A percentile compares a stretch with the other conserved stretches of the same genome.
phyloP scores from a whole-genome alignment of 2,888 invertebrate genomes.

The Agriopis marginaria region DNA sequence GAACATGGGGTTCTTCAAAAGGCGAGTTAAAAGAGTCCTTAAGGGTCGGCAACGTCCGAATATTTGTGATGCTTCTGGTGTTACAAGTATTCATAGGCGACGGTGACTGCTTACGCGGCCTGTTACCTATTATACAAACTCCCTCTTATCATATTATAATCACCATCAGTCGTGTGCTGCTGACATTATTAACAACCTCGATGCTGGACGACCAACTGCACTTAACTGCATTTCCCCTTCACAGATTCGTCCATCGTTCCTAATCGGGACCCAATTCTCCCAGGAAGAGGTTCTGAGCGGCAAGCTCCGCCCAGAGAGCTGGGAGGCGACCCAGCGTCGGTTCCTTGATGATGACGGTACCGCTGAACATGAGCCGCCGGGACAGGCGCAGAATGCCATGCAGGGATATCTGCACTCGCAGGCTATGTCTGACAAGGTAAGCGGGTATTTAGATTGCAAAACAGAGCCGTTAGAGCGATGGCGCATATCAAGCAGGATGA shows the following conservation, averaged over 20 bases:
- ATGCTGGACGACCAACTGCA: neutral
- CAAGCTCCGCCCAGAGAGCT: slow-evolving; percentile 60
- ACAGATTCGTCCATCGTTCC: slow-evolving; percentile 84
- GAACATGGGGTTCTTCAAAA: no score
- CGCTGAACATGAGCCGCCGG: slow-evolving; percentile 65
- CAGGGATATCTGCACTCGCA: slow-evolving; percentile 83
- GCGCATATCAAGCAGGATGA: no score
- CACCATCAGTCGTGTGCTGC: no score
- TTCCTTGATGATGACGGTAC: slow-evolving; percentile 56
- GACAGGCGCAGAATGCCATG: slow-evolving; percentile 75
- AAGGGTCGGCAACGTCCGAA: no score
- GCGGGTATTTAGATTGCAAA: no score
- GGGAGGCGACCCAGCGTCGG: slow-evolving; percentile 54
- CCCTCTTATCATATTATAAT: no score
- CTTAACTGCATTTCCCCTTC: slow-evolving; percentile 16
- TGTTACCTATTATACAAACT: no score
- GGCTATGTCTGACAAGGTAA: slow-evolving; percentile 87
- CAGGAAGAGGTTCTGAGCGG: slow-evolving; percentile 73
- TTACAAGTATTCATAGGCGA: no score
- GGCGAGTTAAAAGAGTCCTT: no score
- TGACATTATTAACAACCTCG: neutral
- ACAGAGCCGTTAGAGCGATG: no score
- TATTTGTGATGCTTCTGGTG: no score
- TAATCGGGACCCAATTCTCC: slow-evolving; percentile 80
- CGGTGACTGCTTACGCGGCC: no score